phyloP scores from a whole-genome alignment of 2,797 vertebrate species.

The Falco concolor region DNA sequence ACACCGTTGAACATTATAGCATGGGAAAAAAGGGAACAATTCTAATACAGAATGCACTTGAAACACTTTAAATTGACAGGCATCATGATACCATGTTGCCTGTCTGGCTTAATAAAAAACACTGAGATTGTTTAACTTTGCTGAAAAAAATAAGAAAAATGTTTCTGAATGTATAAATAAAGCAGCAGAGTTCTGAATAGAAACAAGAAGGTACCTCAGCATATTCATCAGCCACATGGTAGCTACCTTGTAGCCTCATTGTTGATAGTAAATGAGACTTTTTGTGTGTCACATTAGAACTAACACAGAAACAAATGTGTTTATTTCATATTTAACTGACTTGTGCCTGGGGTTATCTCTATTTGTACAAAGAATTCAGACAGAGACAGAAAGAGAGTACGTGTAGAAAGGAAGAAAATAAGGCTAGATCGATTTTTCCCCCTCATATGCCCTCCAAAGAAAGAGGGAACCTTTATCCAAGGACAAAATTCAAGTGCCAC shows the following conservation, averaged over 20 bases:
- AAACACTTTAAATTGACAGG: constrained; percentile 48
- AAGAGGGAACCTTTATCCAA: constrained; percentile 30
- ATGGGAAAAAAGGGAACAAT: constrained; percentile 48
- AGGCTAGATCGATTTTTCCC: constrained; percentile 29
- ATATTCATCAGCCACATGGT: constrained; percentile 78
- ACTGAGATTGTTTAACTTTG: constrained; percentile 60
- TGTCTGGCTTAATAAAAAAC: constrained; percentile 60
- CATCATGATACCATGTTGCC: constrained; percentile 24
- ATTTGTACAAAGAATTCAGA: constrained; percentile 65
- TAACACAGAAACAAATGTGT: constrained; percentile 66
- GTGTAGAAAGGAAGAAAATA: constrained; percentile 63
- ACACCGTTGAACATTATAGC: constrained; percentile 23
- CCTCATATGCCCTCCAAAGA: constrained; percentile 17
- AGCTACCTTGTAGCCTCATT: constrained; percentile 78
- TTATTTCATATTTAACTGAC: constrained; percentile 71
- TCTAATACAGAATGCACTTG: constrained; percentile 65
- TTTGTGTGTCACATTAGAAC: constrained; percentile 67
- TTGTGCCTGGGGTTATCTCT: constrained; percentile 66
- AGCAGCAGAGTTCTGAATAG: constrained; percentile 74
- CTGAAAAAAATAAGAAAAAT: constrained; percentile 68
- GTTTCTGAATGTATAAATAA: constrained; percentile 75
- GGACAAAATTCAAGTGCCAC: constrained; percentile 49
- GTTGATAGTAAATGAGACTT: constrained; percentile 74
- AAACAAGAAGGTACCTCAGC: constrained; percentile 77
- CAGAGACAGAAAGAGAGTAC: constrained; percentile 30